Conservation (phyloP, 2,888 invertebrate genomes). For the Conchocele bisecta region DNA sequence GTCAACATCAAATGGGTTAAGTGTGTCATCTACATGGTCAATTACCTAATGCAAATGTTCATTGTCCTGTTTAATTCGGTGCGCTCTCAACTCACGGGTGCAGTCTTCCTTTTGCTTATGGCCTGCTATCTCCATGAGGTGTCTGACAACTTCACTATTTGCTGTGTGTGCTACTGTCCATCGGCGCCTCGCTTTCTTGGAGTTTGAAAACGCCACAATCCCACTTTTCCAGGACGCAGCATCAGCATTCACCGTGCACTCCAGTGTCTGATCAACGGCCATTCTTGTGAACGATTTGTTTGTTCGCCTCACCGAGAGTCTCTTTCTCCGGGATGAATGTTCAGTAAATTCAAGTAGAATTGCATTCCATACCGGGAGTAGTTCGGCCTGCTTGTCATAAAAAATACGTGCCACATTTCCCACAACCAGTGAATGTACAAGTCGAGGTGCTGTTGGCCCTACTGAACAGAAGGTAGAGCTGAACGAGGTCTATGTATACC, state of each 20-base stretch:
- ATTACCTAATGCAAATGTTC: conserved; percentile 3
- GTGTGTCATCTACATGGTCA: not conserved
- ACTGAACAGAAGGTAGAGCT: conserved; percentile 30
- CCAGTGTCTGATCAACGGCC: conserved; percentile 21
- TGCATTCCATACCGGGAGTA: conserved; percentile 55
- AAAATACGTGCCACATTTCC: conserved; percentile 37
- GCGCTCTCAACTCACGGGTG: no score
- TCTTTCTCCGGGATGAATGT: conserved; percentile 10
- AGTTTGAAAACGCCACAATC: not conserved
- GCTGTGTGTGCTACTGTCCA: no score
- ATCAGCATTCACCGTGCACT: conserved; percentile 29
- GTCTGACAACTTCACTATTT: not conserved
- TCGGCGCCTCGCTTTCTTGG: not conserved
- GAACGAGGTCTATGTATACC: conserved; percentile 43
- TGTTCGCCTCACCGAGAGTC: not conserved
- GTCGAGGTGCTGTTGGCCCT: no score
- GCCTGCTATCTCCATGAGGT: not conserved
- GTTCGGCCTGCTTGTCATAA: conserved; percentile 47
- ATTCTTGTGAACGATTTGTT: not conserved
- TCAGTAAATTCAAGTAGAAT: conserved; percentile 53
- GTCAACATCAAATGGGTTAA: conserved; percentile 15
- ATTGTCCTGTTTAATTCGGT: conserved; percentile 1
- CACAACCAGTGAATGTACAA: no score
- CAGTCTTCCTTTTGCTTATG: not conserved
- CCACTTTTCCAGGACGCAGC: conserved; percentile 7